Base-by-base conservation (phyloP, 2,888 invertebrate species). In the Entomobrya proxima region DNA sequence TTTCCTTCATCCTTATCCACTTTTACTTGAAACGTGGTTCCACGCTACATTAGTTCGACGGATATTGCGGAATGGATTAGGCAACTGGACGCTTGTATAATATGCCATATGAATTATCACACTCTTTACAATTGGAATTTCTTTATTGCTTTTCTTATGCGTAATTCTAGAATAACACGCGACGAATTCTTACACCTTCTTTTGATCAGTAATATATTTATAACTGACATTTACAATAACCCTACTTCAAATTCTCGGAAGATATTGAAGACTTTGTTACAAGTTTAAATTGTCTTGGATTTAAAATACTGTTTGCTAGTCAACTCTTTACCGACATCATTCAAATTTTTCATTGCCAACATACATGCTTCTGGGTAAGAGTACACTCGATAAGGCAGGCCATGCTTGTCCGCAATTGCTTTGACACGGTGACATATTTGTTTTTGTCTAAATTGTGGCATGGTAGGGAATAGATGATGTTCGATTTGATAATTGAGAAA, bases 401-500 rank as follows among this genome's bases (percentile, higher is more conserved):
- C 83, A 69, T 84, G 64, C 30, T 78, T 84, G n/a, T 77, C 50
- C 5, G 84, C 83, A 2, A 84, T 18, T 1, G 72, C 50, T 27
- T 21, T 79, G 15, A 74, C 78, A 11, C 78, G 47, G 15, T 55
- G 27, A 7, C 15, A 21, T 4, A 72, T 72, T 27, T 58, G 30
- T 13, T 76, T 67, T 40, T 80, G 84, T 24, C 69, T 58, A 55
- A 86, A 88, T 40, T 88, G 87, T n/a, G 88, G 87, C 86, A 88
- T 86, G 0, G 87, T 86, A 1, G 87, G 87, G 61, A 88, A 88
- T 0, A 88, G 44, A 61, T 88, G 88, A 47, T 88, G 88, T 52
- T 88, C 88, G 30, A 88, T 85, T 72, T 88, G 88, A 18, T 74
- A 83, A 52, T 88, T 88, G 9, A 88, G 61, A 50, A 85, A 83